Evolutionary conservation across 2,113 vertebrate species (phyloP).

Genomic region (Octodon degus): DNA sequence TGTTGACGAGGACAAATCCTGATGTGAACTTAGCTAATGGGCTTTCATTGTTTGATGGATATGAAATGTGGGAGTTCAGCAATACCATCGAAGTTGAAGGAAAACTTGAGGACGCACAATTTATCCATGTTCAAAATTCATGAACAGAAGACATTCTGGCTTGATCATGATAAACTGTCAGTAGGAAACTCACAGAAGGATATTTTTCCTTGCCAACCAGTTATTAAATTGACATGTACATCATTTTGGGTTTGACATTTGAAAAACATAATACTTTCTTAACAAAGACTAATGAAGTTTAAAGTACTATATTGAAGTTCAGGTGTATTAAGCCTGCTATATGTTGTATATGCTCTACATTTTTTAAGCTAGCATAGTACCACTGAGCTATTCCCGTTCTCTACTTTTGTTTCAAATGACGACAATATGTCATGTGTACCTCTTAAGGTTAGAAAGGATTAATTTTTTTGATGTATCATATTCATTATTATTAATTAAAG

Average conservation of each 20-base stretch:
- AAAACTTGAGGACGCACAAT: slow-evolving; percentile 77
- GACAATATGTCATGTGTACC: background rate
- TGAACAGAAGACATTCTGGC: slow-evolving; percentile 76
- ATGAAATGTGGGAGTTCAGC: slow-evolving; percentile 55
- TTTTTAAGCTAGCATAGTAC: background rate
- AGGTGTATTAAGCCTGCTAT: background rate
- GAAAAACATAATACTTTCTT: slow-evolving; percentile 74
- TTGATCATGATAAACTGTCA: slow-evolving; percentile 78
- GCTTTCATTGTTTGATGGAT: slow-evolving; percentile 61
- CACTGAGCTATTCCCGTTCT: background rate
- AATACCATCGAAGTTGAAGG: slow-evolving; percentile 75
- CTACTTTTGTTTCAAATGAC: background rate
- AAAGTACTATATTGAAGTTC: slow-evolving; percentile 36
- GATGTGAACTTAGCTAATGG: slow-evolving; percentile 65
- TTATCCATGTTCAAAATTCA: slow-evolving; percentile 75
- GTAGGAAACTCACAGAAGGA: slow-evolving; percentile 66
- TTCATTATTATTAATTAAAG: background rate
- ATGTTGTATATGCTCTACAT: background rate
- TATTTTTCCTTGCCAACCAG: slow-evolving; percentile 59
- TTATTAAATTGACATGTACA: slow-evolving; percentile 79
- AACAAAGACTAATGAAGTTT: slow-evolving; percentile 73
- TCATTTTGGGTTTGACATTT: slow-evolving; percentile 80
- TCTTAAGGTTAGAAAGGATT: background rate
- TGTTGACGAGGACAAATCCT: slow-evolving; percentile 53
- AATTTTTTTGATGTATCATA: background rate